Evolutionary conservation across 2,888 invertebrate species (phyloP).

Genomic region (Pachymerium ferrugineum): DNA sequence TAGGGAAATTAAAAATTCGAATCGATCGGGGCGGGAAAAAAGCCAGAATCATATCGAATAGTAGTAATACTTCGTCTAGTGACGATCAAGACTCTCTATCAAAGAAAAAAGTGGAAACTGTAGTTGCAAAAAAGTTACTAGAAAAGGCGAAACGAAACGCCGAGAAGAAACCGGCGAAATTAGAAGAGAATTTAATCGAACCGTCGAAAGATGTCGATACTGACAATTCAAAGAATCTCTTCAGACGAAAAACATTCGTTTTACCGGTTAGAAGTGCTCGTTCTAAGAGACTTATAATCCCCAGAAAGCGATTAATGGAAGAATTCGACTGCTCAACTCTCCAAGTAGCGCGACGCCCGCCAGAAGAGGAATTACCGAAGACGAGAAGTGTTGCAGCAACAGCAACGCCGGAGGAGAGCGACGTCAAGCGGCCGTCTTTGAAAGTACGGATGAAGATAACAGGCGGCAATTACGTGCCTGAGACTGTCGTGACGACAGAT

Average conservation of each 20-base stretch:
- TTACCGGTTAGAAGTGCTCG: constrained; percentile 74
- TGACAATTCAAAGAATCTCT: too few relatives aligned
- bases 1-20: constrained; percentile 26
- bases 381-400: too few relatives aligned
- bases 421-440: constrained; percentile 43
- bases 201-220: neutral
- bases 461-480: constrained; percentile 17
- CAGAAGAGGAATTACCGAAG: neutral
- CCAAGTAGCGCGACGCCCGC: neutral
- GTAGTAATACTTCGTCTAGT: neutral
- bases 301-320: constrained; percentile 55
- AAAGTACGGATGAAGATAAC: constrained; percentile 42
- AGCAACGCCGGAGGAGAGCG: neutral
- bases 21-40: constrained; percentile 27
- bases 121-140: neutral
- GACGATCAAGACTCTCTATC: too few relatives aligned
- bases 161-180: neutral
- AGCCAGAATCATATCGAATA: neutral
- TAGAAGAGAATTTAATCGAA: neutral
- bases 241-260: constrained; percentile 54
- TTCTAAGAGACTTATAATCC: constrained; percentile 80
- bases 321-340: constrained; percentile 32
- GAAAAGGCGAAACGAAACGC: neutral
- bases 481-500: constrained; percentile 1
- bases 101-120: neutral